Base-by-base conservation (phyloP, 2,888 invertebrate genomes). In the Cheilosia pagana region DNA sequence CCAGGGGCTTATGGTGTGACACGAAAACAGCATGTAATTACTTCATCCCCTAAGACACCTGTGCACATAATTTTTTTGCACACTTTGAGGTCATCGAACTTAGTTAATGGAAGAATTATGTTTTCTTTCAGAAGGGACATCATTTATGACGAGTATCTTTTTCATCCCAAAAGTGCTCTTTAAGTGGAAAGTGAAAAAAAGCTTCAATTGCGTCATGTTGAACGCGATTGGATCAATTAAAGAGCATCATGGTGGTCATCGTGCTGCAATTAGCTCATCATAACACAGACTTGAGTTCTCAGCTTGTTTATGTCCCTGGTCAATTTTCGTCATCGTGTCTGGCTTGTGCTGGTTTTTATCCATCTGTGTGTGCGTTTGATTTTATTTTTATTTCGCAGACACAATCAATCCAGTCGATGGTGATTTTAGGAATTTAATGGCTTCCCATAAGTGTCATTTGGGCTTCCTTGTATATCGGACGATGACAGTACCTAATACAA, bases 351-450 rank as follows among this genome's bases (percentile, higher is more conserved):
- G 31, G 39, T 35, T 65, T 50, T 52, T 43, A 39, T 62, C 28
- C 25, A 23, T 67, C 3, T 52, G 28, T 28, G 8, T 28, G 28
- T 28, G 0, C 8, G 50, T 7, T 67, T 39, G 23, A n/a, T 31
- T 16, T 57, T 59, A 39, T 41, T 53, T 39, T 28, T 60, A 23
- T 48, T 19, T 59, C 59, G 52, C 41, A 74, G 83, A 78, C 83
- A 78, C 53, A 78, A 78, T 83, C 83, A 83, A 83, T 83, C 63
- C 70, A 70, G 74, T 83, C 70, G 62, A 83, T 83, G 74, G 63
- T 78, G 83, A 83, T 83, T 83, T 83, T 59, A 59, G 63, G 53
- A 68, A 70, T 83, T 83, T 83, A 83, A 75, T 78, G 48, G 74
- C 74, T 43, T 74, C 74, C 74, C 83, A 70, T 83, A 83, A 83